Percentiles rank a stretch among this genome's conserved stretches.
Evolutionary conservation across 92 coral and sea anemone genomes (phyloP).

Genomic region (Micromussa lordhowensis): DNA sequence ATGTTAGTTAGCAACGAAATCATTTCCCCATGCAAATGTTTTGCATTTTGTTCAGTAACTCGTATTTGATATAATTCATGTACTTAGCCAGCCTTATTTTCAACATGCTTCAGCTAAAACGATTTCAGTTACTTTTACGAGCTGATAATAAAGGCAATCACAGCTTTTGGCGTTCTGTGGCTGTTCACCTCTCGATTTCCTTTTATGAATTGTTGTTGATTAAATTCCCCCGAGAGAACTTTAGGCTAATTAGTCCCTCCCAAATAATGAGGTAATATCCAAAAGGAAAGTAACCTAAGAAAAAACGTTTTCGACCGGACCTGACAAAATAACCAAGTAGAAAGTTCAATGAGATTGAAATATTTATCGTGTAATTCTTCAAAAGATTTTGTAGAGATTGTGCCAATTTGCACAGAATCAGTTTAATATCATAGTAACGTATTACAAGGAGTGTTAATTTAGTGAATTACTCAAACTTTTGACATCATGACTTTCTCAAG

Average conservation of each 20-base stretch:
- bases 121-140: background rate
- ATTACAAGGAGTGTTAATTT: background rate
- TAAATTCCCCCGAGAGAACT: background rate
- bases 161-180: background rate
- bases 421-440: background rate
- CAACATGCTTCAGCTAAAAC: background rate
- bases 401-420: background rate
- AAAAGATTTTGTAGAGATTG: background rate
- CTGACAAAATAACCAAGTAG: background rate
- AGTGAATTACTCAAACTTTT: background rate
- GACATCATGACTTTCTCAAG: background rate
- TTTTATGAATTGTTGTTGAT: background rate
- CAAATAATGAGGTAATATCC: slow-evolving; percentile 7
- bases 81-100: background rate
- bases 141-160: slow-evolving; percentile 4
- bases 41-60: background rate
- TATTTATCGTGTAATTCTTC: background rate
- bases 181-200: background rate
- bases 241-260: slow-evolving; percentile 23
- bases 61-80: background rate
- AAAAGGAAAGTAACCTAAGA: background rate
- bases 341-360: background rate
- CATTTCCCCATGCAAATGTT: too few relatives aligned
- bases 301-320: background rate
- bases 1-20: too few relatives aligned